Evolutionary conservation across 2,113 vertebrate species (phyloP), one percentile per base, ranked within the genome.

Genomic region (chimpanzee (Pan troglodytes)): DNA sequence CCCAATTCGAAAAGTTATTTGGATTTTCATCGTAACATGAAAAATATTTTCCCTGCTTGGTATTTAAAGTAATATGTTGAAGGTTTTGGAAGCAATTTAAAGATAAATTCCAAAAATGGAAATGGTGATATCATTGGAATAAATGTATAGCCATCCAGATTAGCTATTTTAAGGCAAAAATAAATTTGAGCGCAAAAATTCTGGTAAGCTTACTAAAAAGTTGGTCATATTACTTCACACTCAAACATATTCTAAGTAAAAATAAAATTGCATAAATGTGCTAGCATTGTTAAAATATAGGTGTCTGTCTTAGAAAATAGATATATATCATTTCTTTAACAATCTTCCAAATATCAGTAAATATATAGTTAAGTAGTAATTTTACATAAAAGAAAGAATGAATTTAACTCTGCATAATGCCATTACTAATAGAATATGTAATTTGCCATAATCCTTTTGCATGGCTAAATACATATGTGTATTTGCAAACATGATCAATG

Each of bases 1-100:
- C 2, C 1, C 35, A 80, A 70, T 43, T 95, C 2, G 20, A 88
- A 59, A 90, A 94, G 52, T 91, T 93, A 95, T 95, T 95, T 95
- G 43, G 7, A 83, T 93, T 96, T 97, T 17, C 59, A 75, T 83
- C 67, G 92, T 89, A 93, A 94, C 79, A 85, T 90, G 45, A 93
- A 94, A 93, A 73, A 73, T 61, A 83, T 55, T 61, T 93, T 88
- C 25, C 3, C 12, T 83, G 40, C 45, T 83, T 88, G 2, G 20
- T 87, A 80, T 94, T 94, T 97, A 80, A 95, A 89, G 73, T 86
- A 92, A 81, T 87, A 64, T n/a, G 1, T 8, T 88, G 55, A 88
- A 88, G 1, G 8, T 52, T 90, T 73, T 52, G 9, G 32, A 84
- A 2, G 43, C 25, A 93, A 84, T 93, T 91, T 83, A 96, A 91